phyloP scores from a whole-genome alignment of 2,113 vertebrate species.

The Dipodomys ordii region DNA sequence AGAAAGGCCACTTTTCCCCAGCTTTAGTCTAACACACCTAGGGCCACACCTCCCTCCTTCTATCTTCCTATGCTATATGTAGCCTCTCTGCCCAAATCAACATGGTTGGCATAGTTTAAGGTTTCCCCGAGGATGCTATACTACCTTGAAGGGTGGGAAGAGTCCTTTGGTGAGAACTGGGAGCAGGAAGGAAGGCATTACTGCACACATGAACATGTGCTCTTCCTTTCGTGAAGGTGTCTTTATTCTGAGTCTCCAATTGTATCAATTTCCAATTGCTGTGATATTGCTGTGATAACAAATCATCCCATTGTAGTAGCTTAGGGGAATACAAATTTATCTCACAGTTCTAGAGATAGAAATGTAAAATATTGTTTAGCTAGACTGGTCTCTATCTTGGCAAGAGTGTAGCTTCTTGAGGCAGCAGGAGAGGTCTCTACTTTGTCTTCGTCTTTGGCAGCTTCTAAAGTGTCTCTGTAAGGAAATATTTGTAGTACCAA shows the following conservation, averaged over 20 bases:
- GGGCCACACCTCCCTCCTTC: neutral
- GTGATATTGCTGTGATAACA: neutral
- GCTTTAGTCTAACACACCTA: neutral
- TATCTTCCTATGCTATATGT: neutral
- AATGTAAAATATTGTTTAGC: neutral
- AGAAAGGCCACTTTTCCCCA: neutral
- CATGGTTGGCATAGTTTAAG: neutral
- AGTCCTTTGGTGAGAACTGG: neutral
- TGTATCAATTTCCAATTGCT: neutral
- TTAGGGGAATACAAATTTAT: neutral
- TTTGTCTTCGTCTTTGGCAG: neutral
- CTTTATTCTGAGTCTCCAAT: neutral
- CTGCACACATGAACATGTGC: too few species aligned
- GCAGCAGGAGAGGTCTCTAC: too few species aligned
- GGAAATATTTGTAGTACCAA: too few species aligned
- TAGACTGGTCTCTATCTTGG: neutral
- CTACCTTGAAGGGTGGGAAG: neutral
- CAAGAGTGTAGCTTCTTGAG: neutral
- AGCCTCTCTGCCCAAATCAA: neutral
- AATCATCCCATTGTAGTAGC: neutral
- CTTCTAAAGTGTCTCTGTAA: neutral
- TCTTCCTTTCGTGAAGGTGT: neutral
- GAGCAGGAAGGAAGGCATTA: neutral
- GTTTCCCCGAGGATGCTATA: neutral
- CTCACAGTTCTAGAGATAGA: neutral